A percentile compares a stretch with the other conserved stretches of the same genome.
These are phyloP conservation scores for Acromyrmex charruanus DNA, from an alignment of 1,140 invertebrate species.

Conservation along the genomic window DNA sequence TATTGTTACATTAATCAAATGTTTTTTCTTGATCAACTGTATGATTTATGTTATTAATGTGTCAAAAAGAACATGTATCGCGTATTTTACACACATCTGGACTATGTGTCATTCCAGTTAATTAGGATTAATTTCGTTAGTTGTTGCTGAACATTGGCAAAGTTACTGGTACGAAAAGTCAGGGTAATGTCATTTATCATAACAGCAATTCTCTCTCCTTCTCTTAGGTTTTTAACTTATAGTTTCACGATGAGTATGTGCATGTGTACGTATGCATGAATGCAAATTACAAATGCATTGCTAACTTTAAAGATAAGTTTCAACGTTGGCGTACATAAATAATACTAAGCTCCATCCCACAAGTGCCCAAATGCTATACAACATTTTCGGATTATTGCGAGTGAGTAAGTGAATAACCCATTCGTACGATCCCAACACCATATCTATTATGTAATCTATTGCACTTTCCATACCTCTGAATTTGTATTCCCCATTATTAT, in stretches of 20 bases:
- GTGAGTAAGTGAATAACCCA: conserved; percentile 39
- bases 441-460: conserved; percentile 25
- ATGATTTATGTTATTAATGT: background rate
- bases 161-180: conserved; percentile 67
- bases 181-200: conserved; percentile 70
- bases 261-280: conserved; percentile 1
- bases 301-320: conserved; percentile 74
- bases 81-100: background rate
- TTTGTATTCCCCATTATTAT: background rate
- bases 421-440: background rate
- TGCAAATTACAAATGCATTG: conserved; percentile 53
- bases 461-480: background rate
- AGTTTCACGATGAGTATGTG: conserved; percentile 39
- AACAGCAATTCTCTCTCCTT: background rate
- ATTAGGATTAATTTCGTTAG: conserved; percentile 71
- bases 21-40: background rate
- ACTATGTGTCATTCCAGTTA: conserved; percentile 43
- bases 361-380: conserved; percentile 2
- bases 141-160: conserved; percentile 49
- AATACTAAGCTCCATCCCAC: conserved; percentile 45
- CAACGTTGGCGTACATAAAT: conserved; percentile 74
- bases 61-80: conserved; percentile 4
- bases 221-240: conserved; percentile 34
- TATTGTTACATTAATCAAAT: background rate
- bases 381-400: conserved; percentile 54